Evolutionary conservation across 2,113 vertebrate genomes (phyloP).

Genomic region (Dipodomys spectabilis): DNA sequence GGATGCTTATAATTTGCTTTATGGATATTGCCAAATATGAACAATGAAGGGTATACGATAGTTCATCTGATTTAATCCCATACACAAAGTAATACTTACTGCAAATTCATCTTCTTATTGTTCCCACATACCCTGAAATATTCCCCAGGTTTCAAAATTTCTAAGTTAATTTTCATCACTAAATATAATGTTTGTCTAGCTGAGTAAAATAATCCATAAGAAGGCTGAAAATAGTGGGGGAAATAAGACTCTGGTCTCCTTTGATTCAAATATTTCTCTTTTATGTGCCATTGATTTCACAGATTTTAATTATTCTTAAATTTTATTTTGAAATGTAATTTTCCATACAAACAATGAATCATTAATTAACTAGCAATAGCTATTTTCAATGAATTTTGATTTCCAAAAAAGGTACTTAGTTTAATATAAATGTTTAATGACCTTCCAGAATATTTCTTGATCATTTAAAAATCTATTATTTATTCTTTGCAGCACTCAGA

Average conservation of each 20-base stretch:
- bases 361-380: conserved; percentile 76
- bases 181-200: not conserved
- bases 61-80: not conserved
- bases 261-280: not conserved
- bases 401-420: conserved; percentile 57
- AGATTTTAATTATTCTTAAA: conserved; percentile 69
- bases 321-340: conserved; percentile 78
- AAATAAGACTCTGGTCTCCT: not conserved
- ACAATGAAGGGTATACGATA: not conserved
- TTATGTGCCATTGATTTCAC: not conserved
- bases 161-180: not conserved
- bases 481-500: not conserved
- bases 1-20: not conserved
- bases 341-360: conserved; percentile 78
- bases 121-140: not conserved
- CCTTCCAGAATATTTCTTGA: not conserved
- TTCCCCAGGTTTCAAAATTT: not conserved
- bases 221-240: not conserved
- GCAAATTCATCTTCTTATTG: not conserved
- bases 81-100: not conserved
- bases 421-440: too few relatives aligned
- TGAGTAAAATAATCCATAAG: not conserved
- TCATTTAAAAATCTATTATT: conserved; percentile 78
- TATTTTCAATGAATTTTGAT: conserved; percentile 64
- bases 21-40: not conserved